Percentiles rank a stretch among this genome's conserved stretches.
phyloP scores from a whole-genome alignment of 1,140 invertebrate species.

The Cydia splendana region DNA sequence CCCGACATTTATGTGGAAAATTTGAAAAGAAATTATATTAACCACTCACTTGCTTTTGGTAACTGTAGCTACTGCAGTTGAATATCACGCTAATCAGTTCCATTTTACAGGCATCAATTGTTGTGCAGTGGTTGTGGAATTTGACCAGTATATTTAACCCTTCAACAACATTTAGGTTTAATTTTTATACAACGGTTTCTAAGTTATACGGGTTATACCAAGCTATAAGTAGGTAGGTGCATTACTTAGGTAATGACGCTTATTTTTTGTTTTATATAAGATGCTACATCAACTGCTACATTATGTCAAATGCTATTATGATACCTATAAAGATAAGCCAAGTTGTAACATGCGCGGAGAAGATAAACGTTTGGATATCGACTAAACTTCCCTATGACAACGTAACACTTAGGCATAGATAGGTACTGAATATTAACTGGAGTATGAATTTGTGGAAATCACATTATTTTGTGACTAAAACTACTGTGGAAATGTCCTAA shows the following conservation, averaged over 20 bases:
- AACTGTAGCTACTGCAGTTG: no score
- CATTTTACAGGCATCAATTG: no score
- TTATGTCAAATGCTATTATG: not conserved
- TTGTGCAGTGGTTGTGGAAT: not conserved
- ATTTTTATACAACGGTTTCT: not conserved
- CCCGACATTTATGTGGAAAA: not conserved
- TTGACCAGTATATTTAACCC: not conserved
- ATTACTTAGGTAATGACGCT: not conserved
- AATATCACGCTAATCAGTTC: not conserved
- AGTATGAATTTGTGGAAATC: not conserved
- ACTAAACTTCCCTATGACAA: slow-evolving; percentile 24
- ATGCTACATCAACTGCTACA: not conserved
- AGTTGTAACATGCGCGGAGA: not conserved
- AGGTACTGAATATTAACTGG: not conserved
- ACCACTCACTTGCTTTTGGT: no score
- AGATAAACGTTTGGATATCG: slow-evolving; percentile 2
- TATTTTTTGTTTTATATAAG: not conserved
- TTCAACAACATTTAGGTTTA: not conserved
- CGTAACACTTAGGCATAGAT: not conserved
- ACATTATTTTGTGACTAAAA: not conserved
- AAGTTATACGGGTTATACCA: no score
- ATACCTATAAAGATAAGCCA: not conserved
- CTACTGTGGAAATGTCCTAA: not conserved
- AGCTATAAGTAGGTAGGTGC: not conserved
- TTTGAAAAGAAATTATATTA: no score